Evolutionary conservation across 2,888 invertebrate species (phyloP), one percentile per base, ranked within the genome.

Genomic region (Omphaloscelis lunosa): DNA sequence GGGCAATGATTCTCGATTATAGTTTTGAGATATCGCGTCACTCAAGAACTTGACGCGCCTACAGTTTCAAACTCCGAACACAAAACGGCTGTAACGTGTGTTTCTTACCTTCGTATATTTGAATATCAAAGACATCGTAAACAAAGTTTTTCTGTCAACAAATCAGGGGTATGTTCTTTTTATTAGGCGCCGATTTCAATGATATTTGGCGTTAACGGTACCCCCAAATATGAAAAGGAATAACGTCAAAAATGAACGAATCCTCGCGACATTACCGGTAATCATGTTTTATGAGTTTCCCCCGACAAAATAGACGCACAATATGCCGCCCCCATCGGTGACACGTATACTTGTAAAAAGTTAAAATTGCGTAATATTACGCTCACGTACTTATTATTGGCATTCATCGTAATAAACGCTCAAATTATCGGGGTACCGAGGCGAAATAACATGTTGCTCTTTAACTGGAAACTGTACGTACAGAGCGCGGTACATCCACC

Each of bases 251-350:
- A 92, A 89, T 90, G 92, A 93, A 92, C 91, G 92, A 93, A 93
- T 93, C 92, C 91, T 88, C 89, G 89, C 92, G 91, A 94, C 93
- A 94, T 95, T 94, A 93, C 92, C 91, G 91, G 94, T 95, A 95
- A 95, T 95, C 94, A 93, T 94, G 92, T 93, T 95, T 95, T 95
- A 95, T 95, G 95, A 94, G 95, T 94, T 94, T 92, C 92, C 93
- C 93, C 91, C 84, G 93, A 92, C 92, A 92, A 94, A 93, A 93
- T 92, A 92, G 91, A 91, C 88, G 88, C 84, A 90, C 92, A 93
- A 93, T 91, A 92, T 92, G 92, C 90, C 85, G 91, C 90, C 88
- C 93, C 89, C 89, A 87, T 89, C 86, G 89, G 92, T 92, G 88
- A 88, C 95, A 93, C 93, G 93, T 94, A 92, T 91, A 91, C 91